Evolutionary conservation across 1,140 invertebrate genomes (phyloP).

Genomic region (Pseudomyrmex sp.): DNA sequence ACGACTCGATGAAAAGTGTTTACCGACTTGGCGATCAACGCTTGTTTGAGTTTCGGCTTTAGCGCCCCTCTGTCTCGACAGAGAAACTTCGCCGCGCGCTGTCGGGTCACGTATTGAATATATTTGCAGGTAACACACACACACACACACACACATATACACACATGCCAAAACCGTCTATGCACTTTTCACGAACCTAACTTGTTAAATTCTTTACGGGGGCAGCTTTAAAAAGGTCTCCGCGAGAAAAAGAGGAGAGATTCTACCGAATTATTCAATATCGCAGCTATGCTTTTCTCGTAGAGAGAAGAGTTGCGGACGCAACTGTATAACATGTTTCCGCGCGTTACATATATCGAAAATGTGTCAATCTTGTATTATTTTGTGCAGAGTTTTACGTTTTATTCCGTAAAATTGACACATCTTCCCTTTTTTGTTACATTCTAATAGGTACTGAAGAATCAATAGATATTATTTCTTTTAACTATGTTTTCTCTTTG

Average conservation of each 20-base stretch:
- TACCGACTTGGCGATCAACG: constrained; percentile 61
- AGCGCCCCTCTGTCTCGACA: background rate
- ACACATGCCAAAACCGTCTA: background rate
- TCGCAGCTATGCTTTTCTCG: constrained; percentile 1
- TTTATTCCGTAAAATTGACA: background rate
- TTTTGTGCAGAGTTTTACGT: background rate
- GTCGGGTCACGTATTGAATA: constrained; percentile 58
- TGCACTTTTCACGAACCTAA: constrained; percentile 55
- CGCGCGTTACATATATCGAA: background rate
- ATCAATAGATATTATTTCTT: background rate
- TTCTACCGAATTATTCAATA: constrained; percentile 52
- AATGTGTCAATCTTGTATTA: constrained; percentile 5
- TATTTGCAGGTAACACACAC: constrained; percentile 47
- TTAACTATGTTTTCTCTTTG: background rate
- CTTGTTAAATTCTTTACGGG: constrained; percentile 50
- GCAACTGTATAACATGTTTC: background rate
- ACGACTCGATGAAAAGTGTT: constrained; percentile 61
- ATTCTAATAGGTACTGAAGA: background rate
- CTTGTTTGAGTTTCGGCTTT: constrained; percentile 61
- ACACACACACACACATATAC: no score
- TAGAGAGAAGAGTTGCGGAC: background rate
- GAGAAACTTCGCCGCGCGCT: constrained; percentile 36
- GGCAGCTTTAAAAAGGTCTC: constrained; percentile 35
- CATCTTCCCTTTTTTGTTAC: no score
- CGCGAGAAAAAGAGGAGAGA: background rate